Conservation (phyloP, 2,797 vertebrate species). For the Heteromormyrus szaboi region DNA sequence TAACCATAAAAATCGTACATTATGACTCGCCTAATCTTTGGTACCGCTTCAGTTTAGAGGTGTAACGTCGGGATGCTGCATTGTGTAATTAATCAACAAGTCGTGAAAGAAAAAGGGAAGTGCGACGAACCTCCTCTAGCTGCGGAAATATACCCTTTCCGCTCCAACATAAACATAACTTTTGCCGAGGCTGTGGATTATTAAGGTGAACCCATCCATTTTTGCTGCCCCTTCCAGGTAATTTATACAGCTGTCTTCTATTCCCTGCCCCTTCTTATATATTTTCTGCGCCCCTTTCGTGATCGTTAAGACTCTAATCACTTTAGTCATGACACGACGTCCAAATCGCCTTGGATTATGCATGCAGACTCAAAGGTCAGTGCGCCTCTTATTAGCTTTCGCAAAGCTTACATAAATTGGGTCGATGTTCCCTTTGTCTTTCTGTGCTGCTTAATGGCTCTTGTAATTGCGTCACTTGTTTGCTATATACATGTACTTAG, state of each 20-base stretch:
- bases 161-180: constrained; percentile 1
- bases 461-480: neutral
- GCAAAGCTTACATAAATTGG: constrained; percentile 17
- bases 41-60: neutral
- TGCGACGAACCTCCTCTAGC: neutral
- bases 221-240: neutral
- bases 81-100: neutral
- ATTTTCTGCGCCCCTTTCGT: neutral
- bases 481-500: neutral
- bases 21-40: neutral
- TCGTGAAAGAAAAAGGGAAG: neutral
- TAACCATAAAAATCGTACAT: neutral
- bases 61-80: neutral
- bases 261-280: neutral
- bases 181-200: constrained; percentile 13
- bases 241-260: neutral
- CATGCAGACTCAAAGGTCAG: constrained; percentile 17
- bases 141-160: neutral
- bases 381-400: constrained; percentile 10
- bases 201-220: constrained; percentile 3
- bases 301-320: constrained; percentile 21
- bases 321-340: constrained; percentile 6
- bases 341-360: constrained; percentile 3
- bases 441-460: neutral
- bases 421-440: neutral